Conservation (phyloP, 2,888 invertebrate genomes). For the Papilio protenor region DNA sequence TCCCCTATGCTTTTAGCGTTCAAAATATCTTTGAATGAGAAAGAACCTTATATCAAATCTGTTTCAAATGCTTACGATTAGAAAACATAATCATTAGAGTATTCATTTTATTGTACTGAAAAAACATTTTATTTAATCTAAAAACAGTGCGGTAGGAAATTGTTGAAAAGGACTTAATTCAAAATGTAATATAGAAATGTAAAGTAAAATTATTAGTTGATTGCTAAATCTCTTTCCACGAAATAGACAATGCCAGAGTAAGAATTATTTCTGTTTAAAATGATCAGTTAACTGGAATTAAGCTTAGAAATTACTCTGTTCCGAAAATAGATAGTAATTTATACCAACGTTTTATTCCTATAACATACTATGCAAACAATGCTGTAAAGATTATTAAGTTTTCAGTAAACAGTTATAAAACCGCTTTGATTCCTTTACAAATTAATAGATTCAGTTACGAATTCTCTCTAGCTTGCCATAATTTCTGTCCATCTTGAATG, state of each 20-base stretch:
- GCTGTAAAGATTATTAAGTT: background rate
- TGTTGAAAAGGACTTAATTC: background rate
- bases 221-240: background rate
- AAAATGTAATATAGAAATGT: background rate
- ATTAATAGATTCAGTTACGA: slow-evolving; percentile 18
- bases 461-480: slow-evolving; percentile 27
- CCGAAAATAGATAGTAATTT: background rate
- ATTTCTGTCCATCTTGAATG: slow-evolving; percentile 35
- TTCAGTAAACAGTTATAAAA: background rate
- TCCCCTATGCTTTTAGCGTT: slow-evolving; percentile 12
- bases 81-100: background rate
- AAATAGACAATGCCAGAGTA: background rate
- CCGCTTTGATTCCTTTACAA: background rate
- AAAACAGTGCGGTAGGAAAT: background rate
- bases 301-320: background rate
- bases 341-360: background rate
- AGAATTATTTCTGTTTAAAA: background rate
- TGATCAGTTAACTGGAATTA: background rate
- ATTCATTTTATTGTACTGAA: background rate
- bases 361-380: background rate
- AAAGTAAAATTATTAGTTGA: background rate
- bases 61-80: background rate
- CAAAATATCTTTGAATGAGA: slow-evolving; percentile 22
- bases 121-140: background rate
- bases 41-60: background rate